Evolutionary conservation across 2,797 vertebrate genomes (phyloP), one percentile per base, ranked within the genome.

Genomic region (Sciurus vulgaris): DNA sequence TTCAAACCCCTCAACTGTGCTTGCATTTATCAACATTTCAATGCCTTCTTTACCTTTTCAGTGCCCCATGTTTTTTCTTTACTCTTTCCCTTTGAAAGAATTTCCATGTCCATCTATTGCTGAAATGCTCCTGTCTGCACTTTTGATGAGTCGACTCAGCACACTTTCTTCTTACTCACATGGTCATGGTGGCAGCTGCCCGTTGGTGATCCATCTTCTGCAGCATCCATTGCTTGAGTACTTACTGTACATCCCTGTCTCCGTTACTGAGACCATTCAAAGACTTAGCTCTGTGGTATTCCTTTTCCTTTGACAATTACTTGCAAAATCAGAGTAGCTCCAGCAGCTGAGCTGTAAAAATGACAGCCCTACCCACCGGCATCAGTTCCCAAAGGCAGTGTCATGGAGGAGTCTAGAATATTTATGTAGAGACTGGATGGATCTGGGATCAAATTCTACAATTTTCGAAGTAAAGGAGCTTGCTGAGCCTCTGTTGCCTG

Each of bases 101-200:
- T 33, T 41, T 91, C 81, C 78, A 59, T 95, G 59, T 89, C 59
- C 86, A 56, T 81, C 91, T 87, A 85, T 87, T 81, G 77, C 54
- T n/a, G 74, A 83, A 63, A 89, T 91, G 72, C 83, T 91, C 86
- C 26, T 5, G 72, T 35, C 35, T 51, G 0, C 18, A 5, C 65
- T 79, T 91, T 15, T 10, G 24, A 28, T 61, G 67, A 1, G 4
- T 56, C 89, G 69, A n/a, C 54, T 56, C 38, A 14, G 13, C 2
- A 9, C 18, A 59, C 63, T 49, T 73, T 26, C 74, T 85, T 49
- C n/a, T 90, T 87, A 86, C 51, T 91, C 47, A 7, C 3, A 7
- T 0, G 9, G 3, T 65, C 41, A 15, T 1, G 30, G 41, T 49
- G 38, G 49, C 54, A 44, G 33, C 20, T 41, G n/a, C 5, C 7